Conservation (phyloP, 2,888 invertebrate species). For the Alloplasta piceator region DNA sequence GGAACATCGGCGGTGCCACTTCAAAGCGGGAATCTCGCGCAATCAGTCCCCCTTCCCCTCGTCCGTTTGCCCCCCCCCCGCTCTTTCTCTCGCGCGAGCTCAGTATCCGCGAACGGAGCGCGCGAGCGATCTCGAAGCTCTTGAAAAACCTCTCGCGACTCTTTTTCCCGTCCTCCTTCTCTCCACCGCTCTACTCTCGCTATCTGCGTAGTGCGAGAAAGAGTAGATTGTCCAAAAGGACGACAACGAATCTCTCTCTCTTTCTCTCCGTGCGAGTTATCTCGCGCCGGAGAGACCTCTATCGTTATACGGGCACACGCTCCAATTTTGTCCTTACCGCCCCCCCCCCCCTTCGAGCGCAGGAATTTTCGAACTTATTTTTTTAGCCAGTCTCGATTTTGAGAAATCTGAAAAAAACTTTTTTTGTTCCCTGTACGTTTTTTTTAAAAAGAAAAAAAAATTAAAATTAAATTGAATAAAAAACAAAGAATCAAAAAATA, state of each 20-base stretch:
- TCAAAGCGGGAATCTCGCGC: constrained; percentile 82
- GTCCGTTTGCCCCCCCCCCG: constrained; percentile 61
- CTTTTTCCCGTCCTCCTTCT: background rate
- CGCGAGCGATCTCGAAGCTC: constrained; percentile 65
- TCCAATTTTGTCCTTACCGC: constrained; percentile 13
- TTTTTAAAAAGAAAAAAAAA: no score
- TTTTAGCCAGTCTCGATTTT: no score
- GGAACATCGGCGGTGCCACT: constrained; percentile 81
- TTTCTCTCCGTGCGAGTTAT: no score
- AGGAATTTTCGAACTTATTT: no score
- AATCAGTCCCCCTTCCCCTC: constrained; percentile 75
- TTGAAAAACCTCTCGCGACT: constrained; percentile 78
- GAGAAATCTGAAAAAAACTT: no score
- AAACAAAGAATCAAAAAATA: no score
- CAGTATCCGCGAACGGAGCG: constrained; percentile 32
- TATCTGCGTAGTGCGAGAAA: constrained; percentile 12
- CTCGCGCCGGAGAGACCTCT: constrained; percentile 41
- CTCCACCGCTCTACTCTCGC: no score
- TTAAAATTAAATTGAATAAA: no score
- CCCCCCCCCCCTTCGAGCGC: no score
- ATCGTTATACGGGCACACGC: constrained; percentile 40
- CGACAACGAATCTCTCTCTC: constrained; percentile 28
- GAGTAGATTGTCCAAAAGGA: constrained; percentile 42
- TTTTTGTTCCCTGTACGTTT: no score
- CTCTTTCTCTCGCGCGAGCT: constrained; percentile 27